Percentiles rank a stretch among this genome's conserved stretches.
phyloP scores from a whole-genome alignment of 2,797 vertebrate genomes.

The Hemitrygon akajei region DNA sequence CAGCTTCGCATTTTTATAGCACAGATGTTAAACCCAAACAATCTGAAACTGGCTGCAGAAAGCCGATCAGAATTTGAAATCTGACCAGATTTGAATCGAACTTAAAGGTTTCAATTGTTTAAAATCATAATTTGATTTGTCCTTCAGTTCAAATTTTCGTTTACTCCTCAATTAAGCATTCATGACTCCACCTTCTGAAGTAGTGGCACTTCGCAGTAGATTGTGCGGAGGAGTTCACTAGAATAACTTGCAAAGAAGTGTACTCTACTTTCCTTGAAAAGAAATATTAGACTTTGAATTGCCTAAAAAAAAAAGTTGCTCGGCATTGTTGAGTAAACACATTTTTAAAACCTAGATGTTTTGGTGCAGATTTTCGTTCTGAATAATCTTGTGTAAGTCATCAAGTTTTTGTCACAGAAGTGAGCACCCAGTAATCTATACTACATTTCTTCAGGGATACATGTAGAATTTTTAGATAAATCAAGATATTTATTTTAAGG shows the following conservation, averaged over 20 bases:
- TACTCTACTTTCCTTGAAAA: background rate
- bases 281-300: background rate
- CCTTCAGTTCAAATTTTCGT: background rate
- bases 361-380: background rate
- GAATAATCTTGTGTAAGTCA: background rate
- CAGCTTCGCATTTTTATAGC: constrained; percentile 9
- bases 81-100: background rate
- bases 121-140: background rate
- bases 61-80: constrained; percentile 2
- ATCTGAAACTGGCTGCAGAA: constrained; percentile 17
- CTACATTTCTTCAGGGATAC: background rate
- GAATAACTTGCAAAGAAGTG: background rate
- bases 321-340: too few species aligned
- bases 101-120: background rate
- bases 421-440: background rate
- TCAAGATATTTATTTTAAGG: background rate
- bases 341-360: too few species aligned
- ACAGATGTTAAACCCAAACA: constrained; percentile 11
- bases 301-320: too few species aligned
- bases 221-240: background rate
- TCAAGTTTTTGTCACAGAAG: background rate
- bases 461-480: background rate
- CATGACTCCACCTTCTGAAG: background rate
- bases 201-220: background rate
- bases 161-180: background rate